Conservation (phyloP, 2,888 invertebrate genomes). For the Dysmachus trigonus region DNA sequence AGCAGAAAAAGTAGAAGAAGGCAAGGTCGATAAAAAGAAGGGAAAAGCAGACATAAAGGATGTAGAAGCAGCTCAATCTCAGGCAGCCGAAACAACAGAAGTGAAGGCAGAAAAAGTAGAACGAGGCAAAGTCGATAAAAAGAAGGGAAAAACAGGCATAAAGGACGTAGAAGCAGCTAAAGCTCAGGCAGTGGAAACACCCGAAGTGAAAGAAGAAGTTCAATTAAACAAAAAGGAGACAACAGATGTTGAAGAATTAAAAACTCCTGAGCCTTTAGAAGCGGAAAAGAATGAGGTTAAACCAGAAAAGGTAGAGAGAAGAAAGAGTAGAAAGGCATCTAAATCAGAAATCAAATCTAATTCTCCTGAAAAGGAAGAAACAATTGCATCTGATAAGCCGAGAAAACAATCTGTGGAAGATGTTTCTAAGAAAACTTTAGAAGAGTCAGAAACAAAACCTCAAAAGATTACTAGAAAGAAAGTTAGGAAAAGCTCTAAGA, state of each 20-base stretch:
- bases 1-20: background rate
- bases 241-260: background rate
- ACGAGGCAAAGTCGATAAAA: no score
- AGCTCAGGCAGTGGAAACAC: background rate
- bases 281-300: background rate
- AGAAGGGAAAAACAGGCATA: no score
- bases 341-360: background rate
- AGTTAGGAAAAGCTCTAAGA: conserved; percentile 4
- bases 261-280: background rate
- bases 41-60: conserved; percentile 44
- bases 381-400: background rate
- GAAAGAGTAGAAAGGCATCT: background rate
- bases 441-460: conserved; percentile 44
- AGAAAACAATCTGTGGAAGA: background rate
- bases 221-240: background rate
- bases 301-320: conserved; percentile 38
- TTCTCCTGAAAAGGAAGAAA: background rate
- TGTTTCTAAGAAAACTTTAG: background rate
- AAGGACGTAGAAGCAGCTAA: no score
- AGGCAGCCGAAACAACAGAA: conserved; percentile 30
- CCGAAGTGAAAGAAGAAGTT: no score
- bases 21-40: background rate
- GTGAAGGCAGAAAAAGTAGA: background rate
- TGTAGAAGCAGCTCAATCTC: background rate
- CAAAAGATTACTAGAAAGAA: conserved; percentile 19